Percentiles rank a stretch among this genome's conserved stretches.
Evolutionary conservation across 2,888 invertebrate genomes (phyloP).

Genomic region (Ethmia dodecea): DNA sequence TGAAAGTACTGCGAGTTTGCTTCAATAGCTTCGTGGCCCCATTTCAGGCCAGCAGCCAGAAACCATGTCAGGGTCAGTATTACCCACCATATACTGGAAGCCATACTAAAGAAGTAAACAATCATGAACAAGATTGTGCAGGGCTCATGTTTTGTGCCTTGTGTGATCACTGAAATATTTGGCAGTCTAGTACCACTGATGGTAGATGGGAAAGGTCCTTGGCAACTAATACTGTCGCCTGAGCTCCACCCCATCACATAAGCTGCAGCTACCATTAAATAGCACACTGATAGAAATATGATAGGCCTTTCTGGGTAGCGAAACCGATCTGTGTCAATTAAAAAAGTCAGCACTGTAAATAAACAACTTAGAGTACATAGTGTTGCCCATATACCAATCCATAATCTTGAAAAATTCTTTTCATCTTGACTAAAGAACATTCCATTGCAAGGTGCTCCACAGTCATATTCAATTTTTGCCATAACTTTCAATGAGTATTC

Average conservation of each 20-base stretch:
- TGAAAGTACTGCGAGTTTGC: constrained; percentile 98
- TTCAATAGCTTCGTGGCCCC: constrained; percentile 99
- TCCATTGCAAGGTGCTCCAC: constrained; percentile 94
- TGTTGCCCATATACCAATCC: constrained; percentile 96
- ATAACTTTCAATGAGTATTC: constrained; percentile 92
- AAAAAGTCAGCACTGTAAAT: constrained; percentile 94
- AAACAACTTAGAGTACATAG: constrained; percentile 93
- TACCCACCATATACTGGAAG: constrained; percentile 98
- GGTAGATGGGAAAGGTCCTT: constrained; percentile 86
- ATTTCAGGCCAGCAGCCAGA: constrained; percentile 96
- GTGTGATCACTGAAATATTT: constrained; percentile 90
- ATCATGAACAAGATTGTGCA: constrained; percentile 98
- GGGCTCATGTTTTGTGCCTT: constrained; percentile 88
- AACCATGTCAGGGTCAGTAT: constrained; percentile 97
- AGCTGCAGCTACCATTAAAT: constrained; percentile 94
- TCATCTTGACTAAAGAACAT: constrained; percentile 94
- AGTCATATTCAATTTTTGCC: constrained; percentile 84
- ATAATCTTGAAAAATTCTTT: constrained; percentile 88
- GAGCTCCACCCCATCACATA: constrained; percentile 92
- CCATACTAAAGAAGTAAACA: constrained; percentile 97
- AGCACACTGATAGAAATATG: constrained; percentile 97
- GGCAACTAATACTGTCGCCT: constrained; percentile 89
- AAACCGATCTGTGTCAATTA: constrained; percentile 96
- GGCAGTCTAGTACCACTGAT: constrained; percentile 83
- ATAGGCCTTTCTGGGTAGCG: constrained; percentile 98